phyloP scores from a whole-genome alignment of 1,140 invertebrate genomes.

The Drosophila pseudoobscura region DNA sequence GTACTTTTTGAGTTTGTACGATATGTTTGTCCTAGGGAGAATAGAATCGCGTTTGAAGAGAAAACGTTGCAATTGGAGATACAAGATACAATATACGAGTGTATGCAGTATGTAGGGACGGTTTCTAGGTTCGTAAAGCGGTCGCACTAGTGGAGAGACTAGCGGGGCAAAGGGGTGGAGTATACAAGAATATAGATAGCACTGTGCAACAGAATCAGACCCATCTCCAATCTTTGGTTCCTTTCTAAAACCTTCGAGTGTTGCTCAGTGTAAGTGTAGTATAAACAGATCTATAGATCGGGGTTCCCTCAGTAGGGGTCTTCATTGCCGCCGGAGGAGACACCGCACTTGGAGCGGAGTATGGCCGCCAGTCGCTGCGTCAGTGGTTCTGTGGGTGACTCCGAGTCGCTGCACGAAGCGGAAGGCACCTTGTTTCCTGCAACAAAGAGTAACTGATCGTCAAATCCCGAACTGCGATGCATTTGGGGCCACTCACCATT shows the following conservation, averaged over 20 bases:
- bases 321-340: constrained; percentile 52
- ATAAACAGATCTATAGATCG: constrained; percentile 1
- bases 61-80: constrained; percentile 50
- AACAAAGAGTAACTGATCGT: constrained; percentile 6
- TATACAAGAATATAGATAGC: constrained; percentile 59
- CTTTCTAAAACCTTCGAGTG: background rate
- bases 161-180: constrained; percentile 60
- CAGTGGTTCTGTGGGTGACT: constrained; percentile 86
- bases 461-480: background rate
- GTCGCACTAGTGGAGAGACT: constrained; percentile 59
- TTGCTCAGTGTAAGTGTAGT: constrained; percentile 12
- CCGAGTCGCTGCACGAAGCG: constrained; percentile 85
- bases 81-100: constrained; percentile 36
- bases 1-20: constrained; percentile 76
- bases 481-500: constrained; percentile 47
- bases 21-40: constrained; percentile 78
- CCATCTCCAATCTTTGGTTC: background rate
- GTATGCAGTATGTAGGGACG: constrained; percentile 69
- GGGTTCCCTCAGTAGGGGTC: constrained; percentile 47
- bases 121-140: constrained; percentile 77
- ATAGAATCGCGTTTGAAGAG: constrained; percentile 29
- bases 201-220: constrained; percentile 31
- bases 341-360: constrained; percentile 83
- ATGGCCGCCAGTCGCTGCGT: constrained; percentile 85
- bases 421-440: constrained; percentile 81